phyloP scores from a whole-genome alignment of 2,888 invertebrate genomes.

The Silvanus unidentatus region DNA sequence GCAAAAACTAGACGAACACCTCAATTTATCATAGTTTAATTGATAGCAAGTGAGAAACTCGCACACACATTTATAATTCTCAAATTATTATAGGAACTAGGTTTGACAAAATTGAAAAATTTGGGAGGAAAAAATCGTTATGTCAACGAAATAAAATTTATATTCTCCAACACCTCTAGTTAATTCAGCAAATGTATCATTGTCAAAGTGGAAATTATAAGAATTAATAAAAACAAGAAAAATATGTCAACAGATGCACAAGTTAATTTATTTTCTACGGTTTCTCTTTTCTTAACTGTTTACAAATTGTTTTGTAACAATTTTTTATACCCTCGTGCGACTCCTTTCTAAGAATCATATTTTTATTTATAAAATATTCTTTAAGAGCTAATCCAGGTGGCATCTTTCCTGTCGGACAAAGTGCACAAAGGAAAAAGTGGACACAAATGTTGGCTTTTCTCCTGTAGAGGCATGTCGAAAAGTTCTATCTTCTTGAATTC shows the following conservation, averaged over 20 bases:
- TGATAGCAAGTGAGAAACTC: no score
- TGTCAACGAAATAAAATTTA: no score
- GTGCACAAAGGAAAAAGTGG: neutral
- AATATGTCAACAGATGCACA: conserved; percentile 18
- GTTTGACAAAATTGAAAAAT: no score
- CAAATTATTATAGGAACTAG: no score
- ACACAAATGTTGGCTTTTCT: neutral
- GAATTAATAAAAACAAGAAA: conserved; percentile 21
- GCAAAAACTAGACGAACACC: no score
- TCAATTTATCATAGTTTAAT: no score
- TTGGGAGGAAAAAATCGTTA: no score
- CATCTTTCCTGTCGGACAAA: neutral
- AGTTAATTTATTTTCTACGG: conserved; percentile 19
- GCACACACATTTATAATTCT: no score
- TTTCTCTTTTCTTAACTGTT: conserved; percentile 14
- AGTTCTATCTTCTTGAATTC: no score
- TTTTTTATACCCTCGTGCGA: no score
- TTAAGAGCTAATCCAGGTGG: neutral
- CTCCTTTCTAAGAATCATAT: conserved; percentile 5
- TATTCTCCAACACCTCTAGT: no score
- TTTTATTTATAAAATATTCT: neutral
- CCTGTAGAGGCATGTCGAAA: no score
- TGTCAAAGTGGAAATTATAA: conserved; percentile 18
- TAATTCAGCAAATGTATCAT: conserved; percentile 12
- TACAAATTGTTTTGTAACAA: conserved; percentile 23